Percentiles rank a stretch among this genome's conserved stretches.
phyloP scores from a whole-genome alignment of 2,797 vertebrate genomes.

The Danio aesculapii region DNA sequence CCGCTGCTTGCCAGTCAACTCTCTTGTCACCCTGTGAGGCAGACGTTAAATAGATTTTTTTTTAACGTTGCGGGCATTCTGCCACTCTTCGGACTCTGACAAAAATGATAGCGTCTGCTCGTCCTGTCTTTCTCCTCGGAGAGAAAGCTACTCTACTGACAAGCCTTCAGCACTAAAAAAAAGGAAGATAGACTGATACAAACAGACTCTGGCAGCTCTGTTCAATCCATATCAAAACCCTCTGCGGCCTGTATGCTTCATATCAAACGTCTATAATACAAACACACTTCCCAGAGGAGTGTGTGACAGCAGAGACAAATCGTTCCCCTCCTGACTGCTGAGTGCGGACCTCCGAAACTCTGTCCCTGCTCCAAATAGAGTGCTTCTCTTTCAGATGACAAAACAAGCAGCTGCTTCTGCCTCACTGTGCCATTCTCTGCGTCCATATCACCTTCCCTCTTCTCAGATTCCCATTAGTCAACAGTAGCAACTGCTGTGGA shows the following conservation, averaged over 20 bases:
- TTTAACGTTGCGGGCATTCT: constrained; percentile 71
- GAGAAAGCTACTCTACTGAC: constrained; percentile 29
- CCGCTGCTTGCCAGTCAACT: constrained; percentile 96
- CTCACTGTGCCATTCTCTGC: constrained; percentile 97
- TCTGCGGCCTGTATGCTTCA: constrained; percentile 17
- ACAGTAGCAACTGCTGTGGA: constrained; percentile 96
- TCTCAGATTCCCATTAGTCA: constrained; percentile 99
- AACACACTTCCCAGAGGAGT: constrained; percentile 34
- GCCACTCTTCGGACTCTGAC: constrained; percentile 55
- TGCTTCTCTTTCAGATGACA: constrained; percentile 77
- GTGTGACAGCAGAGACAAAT: constrained; percentile 64
- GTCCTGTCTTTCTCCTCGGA: constrained; percentile 35
- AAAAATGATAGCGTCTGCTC: constrained; percentile 25
- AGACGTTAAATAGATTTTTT: constrained; percentile 94
- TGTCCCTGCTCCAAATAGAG: constrained; percentile 62
- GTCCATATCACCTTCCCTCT: constrained; percentile 97
- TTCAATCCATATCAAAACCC: constrained; percentile 39
- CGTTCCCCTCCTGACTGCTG: constrained; percentile 17
- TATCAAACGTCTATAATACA: constrained; percentile 43
- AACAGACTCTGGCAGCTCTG: constrained; percentile 40
- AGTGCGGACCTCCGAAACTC: constrained; percentile 53
- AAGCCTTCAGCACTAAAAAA: constrained; percentile 33
- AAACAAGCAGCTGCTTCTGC: constrained; percentile 98
- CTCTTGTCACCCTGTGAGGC: constrained; percentile 92
- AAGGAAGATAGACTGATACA: constrained; percentile 21